Base-by-base conservation (phyloP, 2,113 vertebrate species). In the Ciconia maguari region DNA sequence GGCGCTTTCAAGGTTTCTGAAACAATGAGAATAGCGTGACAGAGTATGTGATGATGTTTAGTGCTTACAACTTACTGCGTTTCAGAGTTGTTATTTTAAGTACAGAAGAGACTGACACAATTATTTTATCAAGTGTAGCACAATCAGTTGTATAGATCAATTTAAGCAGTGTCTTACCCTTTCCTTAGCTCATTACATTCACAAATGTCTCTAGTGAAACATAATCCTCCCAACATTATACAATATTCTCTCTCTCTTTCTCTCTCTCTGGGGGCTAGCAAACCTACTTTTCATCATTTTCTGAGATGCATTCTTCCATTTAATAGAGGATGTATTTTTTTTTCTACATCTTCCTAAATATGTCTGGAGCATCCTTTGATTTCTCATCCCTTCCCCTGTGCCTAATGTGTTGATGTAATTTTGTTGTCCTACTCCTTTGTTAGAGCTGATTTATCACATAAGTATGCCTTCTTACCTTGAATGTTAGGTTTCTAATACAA, bases 81-180 rank as follows among this genome's bases (percentile, higher is more conserved):
- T 83, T 95, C 75, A 89, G 80, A 82, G 29, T 20, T 68, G 46
- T 83, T 54, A 38, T 79, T 90, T 81, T 71, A 74, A 94, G 55
- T 90, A 72, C 17, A 70, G 71, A 64, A 86, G 62, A 70, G 60
- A 51, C 38, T 76, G 87, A 83, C 66, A 81, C 76, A 94, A 93
- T 96, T 96, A 87, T 91, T 93, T 92, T 82, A 88, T 95, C 74
- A 91, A 76, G 25, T n/a, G 38, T 79, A 64, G 42, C 57, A 71
- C 44, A 69, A 82, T 93, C 69, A 54, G 30, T 92, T 91, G 51
- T 83, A 68, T 32, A 89, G 85, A 96, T 92, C 88, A 90, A 74
- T 85, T 94, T 90, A 78, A 70, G 55, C 55, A 88, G 77, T 16
- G 32, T 91, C 68, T 84, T 93, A 82, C 52, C 61, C 66, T 32